Conservation (phyloP, 2,113 vertebrate genomes). For the Neoarius graeffei region DNA sequence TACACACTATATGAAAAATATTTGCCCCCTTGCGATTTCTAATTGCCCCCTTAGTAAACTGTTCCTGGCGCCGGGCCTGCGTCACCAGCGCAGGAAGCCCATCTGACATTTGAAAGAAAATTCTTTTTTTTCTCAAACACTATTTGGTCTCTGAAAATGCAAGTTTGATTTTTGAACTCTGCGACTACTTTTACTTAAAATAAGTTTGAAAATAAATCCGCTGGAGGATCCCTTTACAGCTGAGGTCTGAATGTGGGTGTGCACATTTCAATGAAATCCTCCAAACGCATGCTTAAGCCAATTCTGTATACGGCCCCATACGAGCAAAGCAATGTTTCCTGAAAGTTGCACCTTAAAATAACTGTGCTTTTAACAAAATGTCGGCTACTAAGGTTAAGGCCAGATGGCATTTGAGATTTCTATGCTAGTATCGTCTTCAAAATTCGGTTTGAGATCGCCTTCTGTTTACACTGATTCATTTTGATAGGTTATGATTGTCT, state of each 20-base stretch:
- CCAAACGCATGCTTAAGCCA: not conserved
- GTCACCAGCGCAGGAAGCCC: too few species aligned
- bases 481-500: constrained; percentile 23
- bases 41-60: too few species aligned
- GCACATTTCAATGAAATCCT: not conserved
- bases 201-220: too few species aligned
- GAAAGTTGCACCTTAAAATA: not conserved
- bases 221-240: too few species aligned
- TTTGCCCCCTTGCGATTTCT: too few species aligned
- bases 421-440: not conserved
- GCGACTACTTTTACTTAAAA: too few species aligned
- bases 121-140: too few species aligned
- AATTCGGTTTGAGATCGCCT: not conserved
- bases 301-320: not conserved
- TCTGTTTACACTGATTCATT: constrained; percentile 22
- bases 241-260: not conserved
- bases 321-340: not conserved
- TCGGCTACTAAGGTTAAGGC: not conserved
- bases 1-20: too few species aligned
- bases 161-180: too few species aligned
- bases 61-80: too few species aligned
- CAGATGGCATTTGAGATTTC: not conserved
- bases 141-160: too few species aligned
- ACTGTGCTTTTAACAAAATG: not conserved
- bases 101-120: too few species aligned